Evolutionary conservation across 2,113 vertebrate genomes (phyloP).

Genomic region (Cyphomyrus plagiostoma): DNA sequence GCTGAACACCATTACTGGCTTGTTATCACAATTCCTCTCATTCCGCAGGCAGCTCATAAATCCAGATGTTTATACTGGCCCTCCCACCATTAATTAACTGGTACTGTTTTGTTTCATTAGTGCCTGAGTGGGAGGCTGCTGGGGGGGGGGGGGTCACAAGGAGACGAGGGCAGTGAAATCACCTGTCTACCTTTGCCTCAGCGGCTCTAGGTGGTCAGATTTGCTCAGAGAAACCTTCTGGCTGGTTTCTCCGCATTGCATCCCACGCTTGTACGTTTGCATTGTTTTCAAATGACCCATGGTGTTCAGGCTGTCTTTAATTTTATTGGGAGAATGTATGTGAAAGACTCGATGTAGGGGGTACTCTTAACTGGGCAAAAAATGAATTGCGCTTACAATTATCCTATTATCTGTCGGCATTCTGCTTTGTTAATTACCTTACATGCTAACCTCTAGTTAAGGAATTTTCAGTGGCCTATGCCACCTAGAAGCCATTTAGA

Average conservation of each 20-base stretch:
- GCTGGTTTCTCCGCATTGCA: background rate
- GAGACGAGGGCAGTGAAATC: background rate
- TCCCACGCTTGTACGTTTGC: background rate
- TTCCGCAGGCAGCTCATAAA: slow-evolving; percentile 41
- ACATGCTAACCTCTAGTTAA: slow-evolving; percentile 20
- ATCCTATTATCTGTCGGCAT: slow-evolving; percentile 32
- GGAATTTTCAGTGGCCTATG: background rate
- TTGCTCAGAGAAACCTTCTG: background rate
- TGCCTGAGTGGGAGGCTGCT: slow-evolving; percentile 37
- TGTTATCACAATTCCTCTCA: slow-evolving; percentile 45
- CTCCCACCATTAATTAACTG: slow-evolving; percentile 49
- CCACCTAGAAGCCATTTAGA: slow-evolving; percentile 36
- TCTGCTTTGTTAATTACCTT: slow-evolving; percentile 35
- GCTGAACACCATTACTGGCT: slow-evolving; percentile 49
- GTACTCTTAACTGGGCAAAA: background rate
- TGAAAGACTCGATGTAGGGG: background rate
- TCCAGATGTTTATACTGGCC: slow-evolving; percentile 38
- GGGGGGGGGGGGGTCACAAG: background rate
- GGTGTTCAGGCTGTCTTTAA: background rate
- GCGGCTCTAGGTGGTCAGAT: background rate
- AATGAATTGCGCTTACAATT: slow-evolving; percentile 11
- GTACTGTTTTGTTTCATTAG: slow-evolving; percentile 47
- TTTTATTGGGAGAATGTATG: background rate
- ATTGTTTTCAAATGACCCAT: background rate
- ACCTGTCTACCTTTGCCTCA: background rate